Conservation (phyloP, 2,113 vertebrate genomes). For the Acanthisitta chloris region DNA sequence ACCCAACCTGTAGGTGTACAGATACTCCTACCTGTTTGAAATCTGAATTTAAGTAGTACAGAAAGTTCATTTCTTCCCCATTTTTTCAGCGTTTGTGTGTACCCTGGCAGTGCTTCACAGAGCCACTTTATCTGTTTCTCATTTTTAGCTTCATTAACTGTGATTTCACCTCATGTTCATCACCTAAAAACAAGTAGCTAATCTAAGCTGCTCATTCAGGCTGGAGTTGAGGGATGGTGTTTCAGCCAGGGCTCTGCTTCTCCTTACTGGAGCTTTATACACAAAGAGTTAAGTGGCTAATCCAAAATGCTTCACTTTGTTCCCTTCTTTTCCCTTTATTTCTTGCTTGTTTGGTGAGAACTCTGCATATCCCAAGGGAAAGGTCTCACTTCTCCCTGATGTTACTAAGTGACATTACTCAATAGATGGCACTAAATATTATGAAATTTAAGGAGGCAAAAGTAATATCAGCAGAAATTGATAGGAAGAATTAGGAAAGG, state of each 20-base stretch:
- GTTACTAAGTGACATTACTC: neutral
- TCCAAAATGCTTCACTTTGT: neutral
- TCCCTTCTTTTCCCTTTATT: rapidly evolving
- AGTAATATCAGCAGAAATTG: neutral
- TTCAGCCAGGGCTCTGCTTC: neutral
- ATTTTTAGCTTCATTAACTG: neutral
- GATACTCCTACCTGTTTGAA: neutral
- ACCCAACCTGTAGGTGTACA: too few relatives aligned
- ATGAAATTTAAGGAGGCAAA: neutral
- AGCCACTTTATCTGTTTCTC: neutral
- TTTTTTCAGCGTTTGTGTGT: neutral
- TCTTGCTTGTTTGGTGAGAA: neutral
- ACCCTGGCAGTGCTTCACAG: neutral
- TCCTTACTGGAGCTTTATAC: neutral
- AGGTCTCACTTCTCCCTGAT: rapidly evolving
- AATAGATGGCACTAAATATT: neutral
- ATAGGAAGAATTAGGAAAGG: neutral
- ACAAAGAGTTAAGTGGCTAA: neutral
- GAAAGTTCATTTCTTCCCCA: neutral
- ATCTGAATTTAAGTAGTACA: rapidly evolving
- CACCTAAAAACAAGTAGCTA: neutral
- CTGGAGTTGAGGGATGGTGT: rapidly evolving
- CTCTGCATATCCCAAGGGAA: neutral
- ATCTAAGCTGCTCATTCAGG: neutral
- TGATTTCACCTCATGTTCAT: neutral